phyloP scores from a whole-genome alignment of 2,888 invertebrate genomes.

The Microctonus aethiopoides region DNA sequence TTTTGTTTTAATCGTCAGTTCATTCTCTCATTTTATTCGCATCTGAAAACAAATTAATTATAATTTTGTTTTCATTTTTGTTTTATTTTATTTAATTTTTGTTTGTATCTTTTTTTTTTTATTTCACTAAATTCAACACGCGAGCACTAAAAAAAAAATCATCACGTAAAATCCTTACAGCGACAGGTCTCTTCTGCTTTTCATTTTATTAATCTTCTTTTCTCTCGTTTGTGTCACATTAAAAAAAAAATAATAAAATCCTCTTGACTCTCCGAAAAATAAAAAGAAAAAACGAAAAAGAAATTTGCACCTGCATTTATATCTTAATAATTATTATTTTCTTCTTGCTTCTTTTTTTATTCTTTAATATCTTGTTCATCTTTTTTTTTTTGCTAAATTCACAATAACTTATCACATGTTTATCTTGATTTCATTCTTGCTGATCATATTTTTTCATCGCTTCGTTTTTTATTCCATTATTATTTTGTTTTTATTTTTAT shows the following conservation, averaged over 20 bases:
- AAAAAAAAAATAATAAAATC: background rate
- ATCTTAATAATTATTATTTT: constrained; percentile 15
- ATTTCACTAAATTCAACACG: constrained; percentile 18
- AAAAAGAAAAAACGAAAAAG: constrained; percentile 17
- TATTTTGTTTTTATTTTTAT: constrained; percentile 34
- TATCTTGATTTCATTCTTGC: constrained; percentile 49
- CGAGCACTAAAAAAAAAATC: constrained; percentile 12
- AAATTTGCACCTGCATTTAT: constrained; percentile 8
- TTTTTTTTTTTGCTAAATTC: constrained; percentile 43
- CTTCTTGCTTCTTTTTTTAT: constrained; percentile 10
- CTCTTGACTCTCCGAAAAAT: constrained; percentile 1
- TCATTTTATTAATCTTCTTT: constrained; percentile 9
- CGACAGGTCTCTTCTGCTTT: background rate
- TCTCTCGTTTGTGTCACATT: constrained; percentile 10
- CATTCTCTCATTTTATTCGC: constrained; percentile 19
- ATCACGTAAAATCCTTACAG: constrained; percentile 3
- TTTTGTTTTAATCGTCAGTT: constrained; percentile 12
- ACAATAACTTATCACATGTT: constrained; percentile 66
- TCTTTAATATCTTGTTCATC: background rate
- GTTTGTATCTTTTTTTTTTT: background rate
- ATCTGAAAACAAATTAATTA: constrained; percentile 30
- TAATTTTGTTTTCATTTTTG: constrained; percentile 16
- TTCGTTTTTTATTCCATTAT: constrained; percentile 34
- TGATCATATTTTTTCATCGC: constrained; percentile 28
- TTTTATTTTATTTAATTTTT: background rate